These are phyloP conservation scores for Hydrolagus colliei DNA, from an alignment of 2,797 vertebrate genomes.

Conservation along the genomic window DNA sequence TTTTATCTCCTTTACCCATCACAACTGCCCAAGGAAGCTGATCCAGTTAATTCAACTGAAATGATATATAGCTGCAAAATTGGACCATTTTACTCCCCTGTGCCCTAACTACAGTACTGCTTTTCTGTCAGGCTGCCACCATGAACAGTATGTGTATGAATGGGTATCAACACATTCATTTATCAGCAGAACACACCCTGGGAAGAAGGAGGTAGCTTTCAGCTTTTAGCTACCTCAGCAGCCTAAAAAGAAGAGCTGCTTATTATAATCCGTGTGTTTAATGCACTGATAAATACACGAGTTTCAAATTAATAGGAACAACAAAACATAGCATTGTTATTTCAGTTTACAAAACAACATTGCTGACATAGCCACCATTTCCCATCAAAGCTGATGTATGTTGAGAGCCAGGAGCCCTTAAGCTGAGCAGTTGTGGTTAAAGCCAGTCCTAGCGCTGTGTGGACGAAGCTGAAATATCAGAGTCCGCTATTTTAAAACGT, in stretches of 20 bases:
- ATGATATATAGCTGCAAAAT: neutral
- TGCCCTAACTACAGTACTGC: neutral
- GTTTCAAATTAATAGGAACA: neutral
- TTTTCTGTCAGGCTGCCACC: too few species aligned
- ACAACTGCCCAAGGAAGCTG: too few species aligned
- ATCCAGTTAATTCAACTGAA: too few species aligned
- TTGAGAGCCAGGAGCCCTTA: neutral
- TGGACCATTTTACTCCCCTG: neutral
- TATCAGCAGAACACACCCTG: neutral
- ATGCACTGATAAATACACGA: neutral
- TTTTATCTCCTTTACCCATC: too few species aligned
- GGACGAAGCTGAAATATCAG: neutral
- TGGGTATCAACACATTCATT: neutral
- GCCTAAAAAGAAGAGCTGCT: neutral
- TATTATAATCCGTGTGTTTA: neutral
- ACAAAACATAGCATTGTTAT: neutral
- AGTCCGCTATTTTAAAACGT: neutral
- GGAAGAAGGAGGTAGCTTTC: neutral
- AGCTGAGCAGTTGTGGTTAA: neutral
- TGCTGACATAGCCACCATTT: neutral
- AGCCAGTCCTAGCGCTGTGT: neutral
- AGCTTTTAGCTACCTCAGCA: neutral
- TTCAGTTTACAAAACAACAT: neutral
- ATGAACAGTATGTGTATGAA: too few species aligned
- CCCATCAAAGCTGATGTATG: neutral